Base-by-base conservation (phyloP, 2,797 vertebrate genomes). In the Salmo trutta region DNA sequence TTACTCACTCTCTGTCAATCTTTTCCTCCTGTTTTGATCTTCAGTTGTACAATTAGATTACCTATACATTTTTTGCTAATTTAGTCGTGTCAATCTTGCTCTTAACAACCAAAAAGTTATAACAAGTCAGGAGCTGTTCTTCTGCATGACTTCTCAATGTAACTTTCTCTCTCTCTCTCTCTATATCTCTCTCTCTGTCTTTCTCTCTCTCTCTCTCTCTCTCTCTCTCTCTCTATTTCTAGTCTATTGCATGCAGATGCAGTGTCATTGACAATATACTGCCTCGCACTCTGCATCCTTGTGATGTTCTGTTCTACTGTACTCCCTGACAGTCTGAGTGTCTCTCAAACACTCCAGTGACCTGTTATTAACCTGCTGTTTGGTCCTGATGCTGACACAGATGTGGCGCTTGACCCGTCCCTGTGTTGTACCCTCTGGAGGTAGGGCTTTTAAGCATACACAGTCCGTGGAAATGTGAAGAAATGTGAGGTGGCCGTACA, bases 361-460 rank as follows among this genome's bases (percentile, higher is more conserved):
- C 27, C 17, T 68, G 69, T 72, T 71, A 47, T 36, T 36, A 7
- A 64, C 17, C 59, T 21, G 59, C 5, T 64, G 17, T 69, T 21
- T 47, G 31, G 67, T 53, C 14, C 8, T 16, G 14, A 29, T 15
- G 29, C 65, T 14, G 64, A 12, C n/a, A 24, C 29, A 16, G 66
- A 29, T 16, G 14, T 56, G 19, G 54, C 0, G 2, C 64, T 31
- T 69, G 70, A 17, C 29, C 67, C 19, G 19, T 75, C 68, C 68
- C 33, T 47, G 66, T 8, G 17, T n/a, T 70, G 68, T 70, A 36
- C 33, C 81, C 4, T 36, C 41, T 78, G 75, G 24, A 69, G 74
- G 74, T 41, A 51, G 81, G 82, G 71, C 56, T 76, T 67, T 72
- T 41, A 78, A 51, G 75, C 78, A 80, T 75, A 64, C 75, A 80